Percentiles rank a stretch among this genome's conserved stretches.
Evolutionary conservation across 2,888 invertebrate species (phyloP).

Genomic region (Scaptomyza cyrtandrae): DNA sequence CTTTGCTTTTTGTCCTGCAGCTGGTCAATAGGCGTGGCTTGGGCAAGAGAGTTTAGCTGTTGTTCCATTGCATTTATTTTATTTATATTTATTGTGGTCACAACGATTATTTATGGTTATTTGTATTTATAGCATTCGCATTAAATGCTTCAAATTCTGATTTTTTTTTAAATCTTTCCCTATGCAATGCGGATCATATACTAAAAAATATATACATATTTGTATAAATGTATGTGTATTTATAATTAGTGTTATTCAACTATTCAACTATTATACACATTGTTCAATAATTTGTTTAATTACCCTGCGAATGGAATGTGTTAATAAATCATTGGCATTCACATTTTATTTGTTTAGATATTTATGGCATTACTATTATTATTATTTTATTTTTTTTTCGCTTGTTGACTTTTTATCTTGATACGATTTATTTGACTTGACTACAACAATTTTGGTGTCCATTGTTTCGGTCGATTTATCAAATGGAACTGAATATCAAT

Average conservation of each 20-base stretch:
- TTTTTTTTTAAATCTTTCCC: slow-evolving; percentile 15
- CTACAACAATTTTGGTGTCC: neutral
- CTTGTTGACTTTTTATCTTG: neutral
- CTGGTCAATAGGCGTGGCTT: slow-evolving; percentile 3
- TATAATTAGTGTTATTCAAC: slow-evolving; percentile 35
- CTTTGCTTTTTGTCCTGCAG: slow-evolving; percentile 1
- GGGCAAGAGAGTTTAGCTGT: slow-evolving; percentile 8
- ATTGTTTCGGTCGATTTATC: slow-evolving; percentile 6
- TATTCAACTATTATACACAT: slow-evolving; percentile 28
- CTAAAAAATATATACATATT: neutral
- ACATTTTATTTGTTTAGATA: slow-evolving; percentile 14
- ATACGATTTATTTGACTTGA: slow-evolving; percentile 12
- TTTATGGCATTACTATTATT: slow-evolving; percentile 9
- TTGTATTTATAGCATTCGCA: slow-evolving; percentile 48
- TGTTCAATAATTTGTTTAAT: slow-evolving; percentile 42
- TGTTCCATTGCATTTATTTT: slow-evolving; percentile 62
- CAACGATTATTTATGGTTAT: slow-evolving; percentile 71
- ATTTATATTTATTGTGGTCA: slow-evolving; percentile 63
- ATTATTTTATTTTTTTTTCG: slow-evolving; percentile 4
- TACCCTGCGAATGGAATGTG: slow-evolving; percentile 24
- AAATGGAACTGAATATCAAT: neutral
- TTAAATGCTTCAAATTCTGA: slow-evolving; percentile 3
- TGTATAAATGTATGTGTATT: neutral
- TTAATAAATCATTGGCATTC: slow-evolving; percentile 42
- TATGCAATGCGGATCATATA: neutral